phyloP scores from a whole-genome alignment of 2,797 vertebrate species.

The Poeciliopsis presidionis region DNA sequence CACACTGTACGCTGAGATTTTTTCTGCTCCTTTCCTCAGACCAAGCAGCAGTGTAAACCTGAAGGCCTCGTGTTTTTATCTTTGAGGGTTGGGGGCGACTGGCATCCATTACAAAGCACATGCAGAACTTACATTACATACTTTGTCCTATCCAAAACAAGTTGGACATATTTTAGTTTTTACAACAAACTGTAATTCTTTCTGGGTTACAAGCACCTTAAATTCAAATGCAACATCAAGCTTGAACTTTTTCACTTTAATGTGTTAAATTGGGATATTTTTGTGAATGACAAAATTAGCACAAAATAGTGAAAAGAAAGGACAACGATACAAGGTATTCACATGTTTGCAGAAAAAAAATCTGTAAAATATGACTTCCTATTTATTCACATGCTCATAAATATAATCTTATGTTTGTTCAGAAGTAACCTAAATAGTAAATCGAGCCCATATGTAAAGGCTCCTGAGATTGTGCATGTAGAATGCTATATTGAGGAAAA shows the following conservation, averaged over 20 bases:
- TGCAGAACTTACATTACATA: neutral
- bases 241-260: neutral
- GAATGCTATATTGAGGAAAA: neutral
- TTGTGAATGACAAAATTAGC: neutral
- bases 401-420: neutral
- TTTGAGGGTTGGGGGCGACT: conserved; percentile 8
- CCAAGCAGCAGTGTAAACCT: conserved; percentile 40
- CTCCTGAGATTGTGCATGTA: neutral
- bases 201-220: neutral
- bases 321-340: neutral
- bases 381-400: neutral
- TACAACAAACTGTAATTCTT: neutral
- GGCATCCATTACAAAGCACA: conserved; percentile 6
- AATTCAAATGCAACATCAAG: neutral
- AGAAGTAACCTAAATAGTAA: neutral
- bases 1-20: conserved; percentile 71
- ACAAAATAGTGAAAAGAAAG: neutral
- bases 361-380: neutral
- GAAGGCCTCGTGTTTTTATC: conserved; percentile 45
- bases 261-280: neutral
- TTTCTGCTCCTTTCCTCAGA: conserved; percentile 40
- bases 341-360: neutral
- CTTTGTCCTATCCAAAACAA: neutral
- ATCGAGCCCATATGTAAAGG: neutral
- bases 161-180: neutral